Evolutionary conservation across 2,888 invertebrate species (phyloP).

Genomic region (Brenthis hecate): DNA sequence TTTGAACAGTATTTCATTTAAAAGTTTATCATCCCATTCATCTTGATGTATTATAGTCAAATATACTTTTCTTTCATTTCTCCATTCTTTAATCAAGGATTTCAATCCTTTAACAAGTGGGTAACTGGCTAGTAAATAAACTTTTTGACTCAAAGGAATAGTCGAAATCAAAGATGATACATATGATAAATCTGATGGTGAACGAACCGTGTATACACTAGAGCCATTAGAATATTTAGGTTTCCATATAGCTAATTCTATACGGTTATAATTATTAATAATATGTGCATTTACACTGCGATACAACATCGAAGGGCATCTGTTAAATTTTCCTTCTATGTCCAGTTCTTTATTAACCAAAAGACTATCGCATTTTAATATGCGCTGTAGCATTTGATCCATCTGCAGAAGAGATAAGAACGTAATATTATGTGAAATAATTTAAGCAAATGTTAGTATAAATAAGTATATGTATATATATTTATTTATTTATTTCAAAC

Average conservation of each 20-base stretch:
- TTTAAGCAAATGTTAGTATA: too few relatives aligned
- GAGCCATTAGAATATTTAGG: conserved; percentile 39
- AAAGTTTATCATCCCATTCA: conserved; percentile 1
- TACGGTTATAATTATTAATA: conserved; percentile 26
- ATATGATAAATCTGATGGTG: conserved; percentile 44
- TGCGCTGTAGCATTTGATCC: conserved; percentile 42
- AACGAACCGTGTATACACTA: conserved; percentile 47
- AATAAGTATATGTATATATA: too few relatives aligned
- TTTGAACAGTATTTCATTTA: conserved; percentile 4
- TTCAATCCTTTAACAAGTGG: conserved; percentile 49
- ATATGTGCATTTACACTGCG: conserved; percentile 44
- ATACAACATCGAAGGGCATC: conserved; percentile 44
- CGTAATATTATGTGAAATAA: too few relatives aligned
- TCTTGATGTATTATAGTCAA: conserved; percentile 51
- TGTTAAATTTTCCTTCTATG: conserved; percentile 18
- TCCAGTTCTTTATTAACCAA: conserved; percentile 45
- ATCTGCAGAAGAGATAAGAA: conserved; percentile 1
- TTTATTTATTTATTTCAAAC: too few relatives aligned
- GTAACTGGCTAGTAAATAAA: conserved; percentile 48
- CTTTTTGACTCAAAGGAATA: conserved; percentile 45
- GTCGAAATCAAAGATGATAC: conserved; percentile 42
- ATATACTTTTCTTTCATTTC: conserved; percentile 44
- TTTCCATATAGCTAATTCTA: conserved; percentile 48
- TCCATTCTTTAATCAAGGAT: conserved; percentile 50
- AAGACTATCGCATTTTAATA: conserved; percentile 46